Base-by-base conservation (phyloP, 2,888 invertebrate genomes). In the Hirudinaria manillensis region DNA sequence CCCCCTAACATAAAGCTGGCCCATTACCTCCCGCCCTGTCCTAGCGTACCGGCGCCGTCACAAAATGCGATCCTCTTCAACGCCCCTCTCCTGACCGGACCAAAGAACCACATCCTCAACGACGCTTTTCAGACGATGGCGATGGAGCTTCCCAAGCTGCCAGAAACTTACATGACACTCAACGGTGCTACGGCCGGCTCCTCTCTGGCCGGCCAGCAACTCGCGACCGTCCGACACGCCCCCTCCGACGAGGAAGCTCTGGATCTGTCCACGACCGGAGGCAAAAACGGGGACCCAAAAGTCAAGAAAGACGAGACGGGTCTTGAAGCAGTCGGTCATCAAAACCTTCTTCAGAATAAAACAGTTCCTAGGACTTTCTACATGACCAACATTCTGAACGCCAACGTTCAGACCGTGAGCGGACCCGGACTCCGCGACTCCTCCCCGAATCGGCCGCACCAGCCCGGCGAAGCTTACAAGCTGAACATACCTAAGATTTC, bases 361-460 rank as follows among this genome's bases (percentile, higher is more conserved):
- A 45, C 45, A 45, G 45, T 61, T 6, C 61, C 61, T 10, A 61
- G 61, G 29, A 61, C 61, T 61, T 61, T 61, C 29, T 61, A 61
- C 21, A 29, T 61, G 29, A 61, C 61, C 24, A 61, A n/a, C 61
- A 24, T 61, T 24, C 61, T 61, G 21, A 61, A 61, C n/a, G 61
- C 61, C 61, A 61, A 61, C 21, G 29, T 29, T 61, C 61, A 24
- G 6, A 29, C 61, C 29, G 6, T 61, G 24, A 61, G 29, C 19
- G 24, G 29, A 61, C 61, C 61, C 10, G 24, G 24, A 2, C 61
- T 61, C 29, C 6, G 13, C 1, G 61, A 24, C 10, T 16, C 61
- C n/a, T 27, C 61, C 7, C 7, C 19, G 24, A 61, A 61, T 19
- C 24, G 19, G n/a, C 61, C 24, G 21, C 24, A 61, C 7, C 29